Evolutionary conservation across 1,140 invertebrate genomes (phyloP).

Genomic region (Oryctes rhinoceros): DNA sequence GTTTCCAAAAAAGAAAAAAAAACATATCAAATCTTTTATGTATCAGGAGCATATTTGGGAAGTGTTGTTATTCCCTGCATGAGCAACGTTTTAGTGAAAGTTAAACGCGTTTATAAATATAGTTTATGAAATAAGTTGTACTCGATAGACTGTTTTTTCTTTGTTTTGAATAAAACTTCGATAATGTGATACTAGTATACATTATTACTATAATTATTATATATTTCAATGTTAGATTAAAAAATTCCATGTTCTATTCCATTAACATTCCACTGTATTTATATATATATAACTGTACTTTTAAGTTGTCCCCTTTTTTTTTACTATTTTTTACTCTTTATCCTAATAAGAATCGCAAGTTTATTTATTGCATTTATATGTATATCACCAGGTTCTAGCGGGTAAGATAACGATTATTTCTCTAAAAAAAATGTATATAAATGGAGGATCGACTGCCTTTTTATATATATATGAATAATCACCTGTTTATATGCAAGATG

Average conservation of each 20-base stretch:
- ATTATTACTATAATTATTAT: not conserved
- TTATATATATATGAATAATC: not conserved
- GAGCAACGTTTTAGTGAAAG: slow-evolving; percentile 8
- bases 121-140: not conserved
- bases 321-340: not conserved
- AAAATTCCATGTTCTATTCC: not conserved
- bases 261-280: too few species aligned
- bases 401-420: not conserved
- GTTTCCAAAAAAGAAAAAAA: not conserved
- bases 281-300: too few species aligned
- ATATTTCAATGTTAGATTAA: not conserved
- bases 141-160: not conserved
- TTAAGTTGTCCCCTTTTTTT: not conserved
- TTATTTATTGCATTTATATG: slow-evolving; percentile 30
- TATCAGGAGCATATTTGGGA: not conserved
- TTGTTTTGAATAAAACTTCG: not conserved
- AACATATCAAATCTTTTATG: not conserved
- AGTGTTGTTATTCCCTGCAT: not conserved
- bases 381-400: not conserved
- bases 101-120: not conserved
- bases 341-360: not conserved
- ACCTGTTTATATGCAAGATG: slow-evolving; percentile 12
- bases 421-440: not conserved
- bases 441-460: not conserved
- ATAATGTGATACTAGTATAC: slow-evolving; percentile 31